These are phyloP conservation scores for Drosophila pseudoobscura DNA, from an alignment of 1,140 invertebrate genomes.

Conservation along the genomic window DNA sequence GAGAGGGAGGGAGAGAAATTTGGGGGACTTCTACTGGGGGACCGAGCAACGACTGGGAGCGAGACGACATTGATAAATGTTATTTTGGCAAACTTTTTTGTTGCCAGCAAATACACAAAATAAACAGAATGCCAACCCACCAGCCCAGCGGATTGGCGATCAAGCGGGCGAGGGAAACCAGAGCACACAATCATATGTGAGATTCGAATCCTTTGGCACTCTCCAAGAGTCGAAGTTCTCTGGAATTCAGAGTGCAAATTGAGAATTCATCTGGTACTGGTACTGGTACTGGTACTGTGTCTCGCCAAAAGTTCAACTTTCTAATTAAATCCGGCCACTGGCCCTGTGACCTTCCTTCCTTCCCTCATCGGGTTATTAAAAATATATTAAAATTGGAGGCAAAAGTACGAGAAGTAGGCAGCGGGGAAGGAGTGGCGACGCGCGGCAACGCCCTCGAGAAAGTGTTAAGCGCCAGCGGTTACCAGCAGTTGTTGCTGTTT, in stretches of 20 bases:
- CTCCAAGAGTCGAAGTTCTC: not conserved
- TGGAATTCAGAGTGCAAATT: constrained; percentile 2
- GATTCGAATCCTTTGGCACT: not conserved
- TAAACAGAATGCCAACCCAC: constrained; percentile 11
- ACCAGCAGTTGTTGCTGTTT: constrained; percentile 56
- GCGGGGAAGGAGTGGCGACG: no score
- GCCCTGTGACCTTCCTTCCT: not conserved
- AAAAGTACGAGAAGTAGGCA: not conserved
- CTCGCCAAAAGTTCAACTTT: constrained; percentile 30
- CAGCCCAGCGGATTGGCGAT: constrained; percentile 19
- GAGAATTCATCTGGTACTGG: constrained; percentile 28
- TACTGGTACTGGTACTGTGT: not conserved
- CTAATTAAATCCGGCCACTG: constrained; percentile 52
- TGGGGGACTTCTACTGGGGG: not conserved
- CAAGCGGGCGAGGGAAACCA: constrained; percentile 1
- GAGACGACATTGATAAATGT: constrained; percentile 62
- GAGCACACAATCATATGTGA: not conserved
- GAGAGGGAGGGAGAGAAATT: constrained; percentile 14
- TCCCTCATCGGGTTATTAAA: constrained; percentile 40
- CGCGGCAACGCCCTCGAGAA: constrained; percentile 18
- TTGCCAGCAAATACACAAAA: constrained; percentile 15
- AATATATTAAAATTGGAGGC: constrained; percentile 48
- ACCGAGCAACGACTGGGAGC: not conserved
- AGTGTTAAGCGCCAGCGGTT: constrained; percentile 70
- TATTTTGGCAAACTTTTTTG: constrained; percentile 52